Evolutionary conservation across 1,140 invertebrate genomes (phyloP).

Genomic region (Condylostylus longicornis): DNA sequence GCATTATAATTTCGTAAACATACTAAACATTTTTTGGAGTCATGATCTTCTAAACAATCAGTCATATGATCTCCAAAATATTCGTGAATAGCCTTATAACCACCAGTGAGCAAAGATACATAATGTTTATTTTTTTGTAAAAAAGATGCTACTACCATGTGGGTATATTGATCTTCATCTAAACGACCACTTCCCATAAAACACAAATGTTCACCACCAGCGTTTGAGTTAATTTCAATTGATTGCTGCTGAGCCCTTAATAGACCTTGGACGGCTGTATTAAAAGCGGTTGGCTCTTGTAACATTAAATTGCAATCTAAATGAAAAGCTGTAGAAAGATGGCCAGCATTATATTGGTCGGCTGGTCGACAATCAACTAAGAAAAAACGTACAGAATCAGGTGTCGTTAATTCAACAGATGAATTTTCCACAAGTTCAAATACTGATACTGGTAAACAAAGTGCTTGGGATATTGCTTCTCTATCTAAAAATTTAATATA

Average conservation of each 20-base stretch:
- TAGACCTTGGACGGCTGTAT: constrained; percentile 86
- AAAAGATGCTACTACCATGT: constrained; percentile 97
- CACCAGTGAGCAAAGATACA: constrained; percentile 82
- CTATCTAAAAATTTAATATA: no score
- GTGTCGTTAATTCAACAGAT: constrained; percentile 39
- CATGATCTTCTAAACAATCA: constrained; percentile 68
- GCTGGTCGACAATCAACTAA: constrained; percentile 92
- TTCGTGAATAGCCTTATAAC: constrained; percentile 80
- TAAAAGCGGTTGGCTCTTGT: constrained; percentile 86
- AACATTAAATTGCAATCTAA: constrained; percentile 95
- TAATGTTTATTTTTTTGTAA: constrained; percentile 85
- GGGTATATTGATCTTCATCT: constrained; percentile 91
- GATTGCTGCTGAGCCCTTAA: constrained; percentile 80
- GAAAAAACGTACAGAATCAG: constrained; percentile 72
- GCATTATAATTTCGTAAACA: constrained; percentile 37
- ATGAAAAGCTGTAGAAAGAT: constrained; percentile 93
- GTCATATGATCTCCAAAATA: constrained; percentile 66
- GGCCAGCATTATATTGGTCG: constrained; percentile 92
- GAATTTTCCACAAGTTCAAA: constrained; percentile 69
- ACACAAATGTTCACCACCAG: constrained; percentile 90
- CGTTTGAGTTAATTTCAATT: constrained; percentile 69
- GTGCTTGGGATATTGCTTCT: no score
- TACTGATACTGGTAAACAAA: constrained; percentile 87
- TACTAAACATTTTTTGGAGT: constrained; percentile 59
- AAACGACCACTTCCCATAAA: constrained; percentile 91